Conservation (phyloP, 2,113 vertebrate genomes). For the Halichoeres trimaculatus region DNA sequence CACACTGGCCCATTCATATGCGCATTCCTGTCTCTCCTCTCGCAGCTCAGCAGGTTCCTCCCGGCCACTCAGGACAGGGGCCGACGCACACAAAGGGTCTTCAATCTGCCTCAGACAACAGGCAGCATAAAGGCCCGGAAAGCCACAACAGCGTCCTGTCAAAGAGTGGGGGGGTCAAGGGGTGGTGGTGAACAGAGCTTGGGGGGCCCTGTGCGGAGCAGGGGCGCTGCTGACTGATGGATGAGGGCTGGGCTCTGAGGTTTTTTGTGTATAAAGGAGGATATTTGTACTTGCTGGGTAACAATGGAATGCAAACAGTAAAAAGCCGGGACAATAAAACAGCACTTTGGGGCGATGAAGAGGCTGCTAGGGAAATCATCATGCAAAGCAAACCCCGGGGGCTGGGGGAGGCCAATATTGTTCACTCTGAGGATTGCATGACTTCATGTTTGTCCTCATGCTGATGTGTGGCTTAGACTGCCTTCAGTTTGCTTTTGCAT, state of each 20-base stretch:
- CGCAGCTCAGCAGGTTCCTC: conserved; percentile 73
- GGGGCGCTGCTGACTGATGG: conserved; percentile 77
- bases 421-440: conserved; percentile 64
- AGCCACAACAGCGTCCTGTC: conserved; percentile 75
- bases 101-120: conserved; percentile 80
- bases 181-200: conserved; percentile 57
- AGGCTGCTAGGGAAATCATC: conserved; percentile 82
- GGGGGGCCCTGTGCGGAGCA: conserved; percentile 57
- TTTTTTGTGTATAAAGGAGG: conserved; percentile 68
- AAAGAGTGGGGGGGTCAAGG: conserved; percentile 65
- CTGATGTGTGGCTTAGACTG: conserved; percentile 72
- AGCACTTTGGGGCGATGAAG: conserved; percentile 70
- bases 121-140: conserved; percentile 80
- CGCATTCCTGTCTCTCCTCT: conserved; percentile 80
- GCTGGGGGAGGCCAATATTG: conserved; percentile 61
- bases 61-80: conserved; percentile 74
- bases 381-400: conserved; percentile 78
- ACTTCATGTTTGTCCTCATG: conserved; percentile 72
- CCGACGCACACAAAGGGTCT: conserved; percentile 77
- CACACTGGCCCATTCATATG: conserved; percentile 78
- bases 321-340: conserved; percentile 70
- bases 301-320: conserved; percentile 80
- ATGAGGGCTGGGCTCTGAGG: conserved; percentile 69
- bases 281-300: conserved; percentile 79
- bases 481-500: conserved; percentile 78